Evolutionary conservation across 2,888 invertebrate species (phyloP).

Genomic region (Merodon equestris): DNA sequence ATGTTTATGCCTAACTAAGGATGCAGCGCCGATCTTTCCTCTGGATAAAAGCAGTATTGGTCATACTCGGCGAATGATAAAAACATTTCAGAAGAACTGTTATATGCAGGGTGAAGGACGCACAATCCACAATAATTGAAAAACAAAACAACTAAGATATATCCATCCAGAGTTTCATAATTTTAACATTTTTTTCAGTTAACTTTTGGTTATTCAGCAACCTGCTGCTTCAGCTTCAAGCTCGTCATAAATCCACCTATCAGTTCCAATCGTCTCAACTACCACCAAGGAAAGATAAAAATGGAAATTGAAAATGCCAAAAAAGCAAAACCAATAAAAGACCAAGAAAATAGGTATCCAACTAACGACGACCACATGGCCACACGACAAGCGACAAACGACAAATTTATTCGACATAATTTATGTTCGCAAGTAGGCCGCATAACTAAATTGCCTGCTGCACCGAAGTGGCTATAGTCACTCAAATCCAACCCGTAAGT

Average conservation of each 20-base stretch:
- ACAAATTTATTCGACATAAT: constrained; percentile 67
- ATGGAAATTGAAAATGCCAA: constrained; percentile 15
- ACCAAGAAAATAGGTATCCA: constrained; percentile 26
- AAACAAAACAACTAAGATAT: too few species aligned
- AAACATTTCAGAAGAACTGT: too few species aligned
- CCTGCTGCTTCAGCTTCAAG: constrained; percentile 28
- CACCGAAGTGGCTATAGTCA: constrained; percentile 41
- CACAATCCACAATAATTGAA: too few species aligned
- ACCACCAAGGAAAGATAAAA: neutral
- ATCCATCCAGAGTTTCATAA: too few species aligned
- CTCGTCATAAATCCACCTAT: constrained; percentile 19
- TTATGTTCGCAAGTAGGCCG: constrained; percentile 66
- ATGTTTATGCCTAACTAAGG: too few species aligned
- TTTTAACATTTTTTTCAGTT: too few species aligned
- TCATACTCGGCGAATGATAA: too few species aligned
- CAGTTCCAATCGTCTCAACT: constrained; percentile 14
- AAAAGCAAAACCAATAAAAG: too few species aligned
- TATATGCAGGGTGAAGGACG: too few species aligned
- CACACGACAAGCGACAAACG: constrained; percentile 66
- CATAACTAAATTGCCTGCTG: constrained; percentile 63
- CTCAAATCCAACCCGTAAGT: constrained; percentile 19
- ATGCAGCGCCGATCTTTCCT: too few species aligned
- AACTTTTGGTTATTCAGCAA: too few species aligned
- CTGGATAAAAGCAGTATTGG: too few species aligned
- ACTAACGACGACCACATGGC: constrained; percentile 57